Evolutionary conservation across 2,888 invertebrate genomes (phyloP).

Genomic region (Euplexia lucipara): DNA sequence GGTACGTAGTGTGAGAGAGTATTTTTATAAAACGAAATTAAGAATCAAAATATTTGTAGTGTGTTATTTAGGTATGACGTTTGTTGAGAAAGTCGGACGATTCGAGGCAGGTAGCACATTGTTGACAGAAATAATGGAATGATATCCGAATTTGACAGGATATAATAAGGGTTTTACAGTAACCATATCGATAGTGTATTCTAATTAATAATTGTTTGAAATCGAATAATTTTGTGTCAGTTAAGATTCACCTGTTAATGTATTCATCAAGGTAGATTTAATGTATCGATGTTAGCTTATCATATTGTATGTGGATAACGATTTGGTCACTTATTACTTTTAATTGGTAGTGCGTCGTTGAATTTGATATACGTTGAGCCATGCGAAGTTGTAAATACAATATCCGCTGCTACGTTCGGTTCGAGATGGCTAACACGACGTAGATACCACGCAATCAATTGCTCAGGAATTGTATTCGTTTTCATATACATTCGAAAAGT

Average conservation of each 20-base stretch:
- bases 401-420: conserved; percentile 77
- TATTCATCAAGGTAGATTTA: conserved; percentile 87
- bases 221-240: conserved; percentile 83
- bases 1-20: conserved; percentile 77
- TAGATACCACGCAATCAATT: conserved; percentile 72
- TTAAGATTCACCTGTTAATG: conserved; percentile 89
- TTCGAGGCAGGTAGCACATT: conserved; percentile 72
- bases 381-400: conserved; percentile 80
- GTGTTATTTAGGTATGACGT: conserved; percentile 83
- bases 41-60: conserved; percentile 83
- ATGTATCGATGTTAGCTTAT: conserved; percentile 89
- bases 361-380: conserved; percentile 81
- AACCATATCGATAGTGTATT: conserved; percentile 89
- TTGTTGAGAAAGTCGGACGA: conserved; percentile 72
- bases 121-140: conserved; percentile 71
- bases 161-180: conserved; percentile 82
- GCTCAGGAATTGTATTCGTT: conserved; percentile 90
- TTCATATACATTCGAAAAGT: conserved; percentile 83
- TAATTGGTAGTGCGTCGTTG: conserved; percentile 82
- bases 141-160: conserved; percentile 82
- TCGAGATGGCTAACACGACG: conserved; percentile 69
- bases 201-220: conserved; percentile 81
- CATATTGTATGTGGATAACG: conserved; percentile 83
- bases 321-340: conserved; percentile 79
- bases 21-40: conserved; percentile 88